These are phyloP conservation scores for Torymus aiolomorphi DNA, from an alignment of 2,888 invertebrate genomes.

Conservation along the genomic window DNA sequence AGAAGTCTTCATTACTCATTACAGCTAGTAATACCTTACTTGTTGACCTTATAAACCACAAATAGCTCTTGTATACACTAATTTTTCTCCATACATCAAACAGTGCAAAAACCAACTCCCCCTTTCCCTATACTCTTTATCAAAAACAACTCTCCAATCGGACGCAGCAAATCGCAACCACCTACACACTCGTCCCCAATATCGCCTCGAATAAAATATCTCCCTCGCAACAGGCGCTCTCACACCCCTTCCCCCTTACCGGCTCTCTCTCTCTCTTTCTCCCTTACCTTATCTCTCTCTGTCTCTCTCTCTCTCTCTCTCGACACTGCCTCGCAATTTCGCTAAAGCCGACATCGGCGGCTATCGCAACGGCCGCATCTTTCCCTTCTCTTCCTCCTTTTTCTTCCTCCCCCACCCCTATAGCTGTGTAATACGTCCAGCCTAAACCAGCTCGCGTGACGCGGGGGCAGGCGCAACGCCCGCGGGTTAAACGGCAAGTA, in stretches of 20 bases:
- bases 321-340: constrained; percentile 24
- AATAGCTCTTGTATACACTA: no score
- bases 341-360: not conserved
- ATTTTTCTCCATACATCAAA: no score
- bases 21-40: no score
- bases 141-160: no score
- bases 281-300: constrained; percentile 30
- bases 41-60: no score
- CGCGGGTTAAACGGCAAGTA: constrained; percentile 35
- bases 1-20: no score
- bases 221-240: not conserved
- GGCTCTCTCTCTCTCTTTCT: not conserved
- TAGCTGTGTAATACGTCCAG: not conserved
- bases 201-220: not conserved
- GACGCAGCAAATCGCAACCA: no score
- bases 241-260: constrained; percentile 11
- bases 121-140: no score
- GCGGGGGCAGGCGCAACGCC: not conserved
- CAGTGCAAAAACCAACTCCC: no score
- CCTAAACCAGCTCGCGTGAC: not conserved
- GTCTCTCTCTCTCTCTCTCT: constrained; percentile 29
- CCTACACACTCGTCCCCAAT: no score
- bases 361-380: constrained; percentile 23
- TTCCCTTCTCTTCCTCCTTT: constrained; percentile 3
- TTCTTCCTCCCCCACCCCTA: not conserved